Base-by-base conservation (phyloP, 2,888 invertebrate genomes). In the Athalia rosae region DNA sequence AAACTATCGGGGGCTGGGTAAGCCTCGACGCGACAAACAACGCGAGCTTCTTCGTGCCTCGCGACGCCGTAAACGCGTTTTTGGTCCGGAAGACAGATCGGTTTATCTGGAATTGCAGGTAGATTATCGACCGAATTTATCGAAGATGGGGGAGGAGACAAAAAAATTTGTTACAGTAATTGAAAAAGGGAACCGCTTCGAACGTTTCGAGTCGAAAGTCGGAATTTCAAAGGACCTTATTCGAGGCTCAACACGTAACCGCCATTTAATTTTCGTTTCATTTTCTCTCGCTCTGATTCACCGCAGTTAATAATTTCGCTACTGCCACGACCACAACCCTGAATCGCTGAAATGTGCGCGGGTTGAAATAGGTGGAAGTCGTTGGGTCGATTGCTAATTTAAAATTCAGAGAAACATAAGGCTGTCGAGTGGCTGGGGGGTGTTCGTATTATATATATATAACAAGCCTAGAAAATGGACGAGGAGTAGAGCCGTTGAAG, bases 31-130 rank as follows among this genome's bases (percentile, higher is more conserved):
- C 95, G 95, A 88, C 97, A 97, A 69, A 93, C 91, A 78, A 97
- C 94, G 87, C 93, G 93, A 0, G 95, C 95, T 76, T 94, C 93
- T 89, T 97, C 96, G 88, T 95, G 94, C 79, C 95, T 92, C 1
- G 96, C 96, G 3, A 96, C 96, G 0, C 96, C 97, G 83, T 97
- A 97, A 79, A 97, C 93, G 69, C 93, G 93, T 85, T 95, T 94
- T 87, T 95, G 94, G 78, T 94, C 95, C 79, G 91, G 91, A 85
- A 93, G 93, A 89, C 97, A 97, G 81, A 96, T 93, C 79, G 97
- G 97, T 88, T 96, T 96, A 90, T 96, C 97, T 97, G 92, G 11
- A 89, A 89, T 79, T 80, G 82, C 77, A 45, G 45, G 4, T 13
- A 61, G 45, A 58, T 59, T 56, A 59, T 48, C 58, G 67, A 67